Evolutionary conservation across 2,113 vertebrate genomes (phyloP), one percentile per base, ranked within the genome.

Genomic region (Phaethornis superciliosus): DNA sequence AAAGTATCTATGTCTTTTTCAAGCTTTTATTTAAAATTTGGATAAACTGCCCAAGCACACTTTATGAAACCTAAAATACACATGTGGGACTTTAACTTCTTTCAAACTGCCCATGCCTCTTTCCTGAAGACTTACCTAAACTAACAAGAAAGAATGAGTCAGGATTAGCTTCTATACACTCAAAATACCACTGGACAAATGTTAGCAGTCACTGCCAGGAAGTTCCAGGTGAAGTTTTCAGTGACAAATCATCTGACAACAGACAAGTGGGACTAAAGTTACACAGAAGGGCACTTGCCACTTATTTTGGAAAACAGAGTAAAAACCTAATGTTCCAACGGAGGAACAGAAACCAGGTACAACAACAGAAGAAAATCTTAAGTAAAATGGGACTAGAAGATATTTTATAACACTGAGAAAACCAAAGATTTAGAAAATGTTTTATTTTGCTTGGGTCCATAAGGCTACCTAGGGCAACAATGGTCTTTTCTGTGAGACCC

Each of bases 21-120:
- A 85, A 70, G 51, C 15, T 87, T 94, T 80, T 67, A 74, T 44
- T 91, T 90, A 85, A 88, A 85, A 90, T 85, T 88, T 81, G 40
- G 44, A 51, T 46, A 85, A 91, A 95, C 67, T 80, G 46, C 33
- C 63, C 65, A 24, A 78, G 37, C 15, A 65, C 59, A 19, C 6
- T 93, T 82, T 62, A 78, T 59, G 49, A 79, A 23, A 75, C 33
- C 16, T 12, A 46, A 81, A 85, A 42, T 65, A 91, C 22, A 88
- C 46, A 76, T 4, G 6, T 47, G 70, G 56, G 75, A 85, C 32
- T 75, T 68, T 76, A 84, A 89, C 15, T 62, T n/a, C 49, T 89
- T 89, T 80, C 67, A 82, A 72, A 94, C 19, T 76, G 17, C 60
- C 28, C 4, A 1, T 85, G 22, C 5, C 19, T 58, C 54, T 46